Conservation (phyloP, 2,888 invertebrate genomes). For the Pandemis heparana region DNA sequence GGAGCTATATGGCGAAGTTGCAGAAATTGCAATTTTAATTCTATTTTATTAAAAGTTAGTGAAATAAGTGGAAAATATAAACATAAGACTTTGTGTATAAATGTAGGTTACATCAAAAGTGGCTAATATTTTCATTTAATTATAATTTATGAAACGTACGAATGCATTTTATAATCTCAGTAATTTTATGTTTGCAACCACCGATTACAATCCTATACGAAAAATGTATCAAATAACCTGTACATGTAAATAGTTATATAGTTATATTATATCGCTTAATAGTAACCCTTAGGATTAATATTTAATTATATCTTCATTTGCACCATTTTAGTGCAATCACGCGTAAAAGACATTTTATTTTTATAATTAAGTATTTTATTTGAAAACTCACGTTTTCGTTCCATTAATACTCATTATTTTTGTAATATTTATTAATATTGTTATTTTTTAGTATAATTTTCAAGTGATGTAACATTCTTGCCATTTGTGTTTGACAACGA, state of each 20-base stretch:
- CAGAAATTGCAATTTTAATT: no score
- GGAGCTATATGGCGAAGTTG: no score
- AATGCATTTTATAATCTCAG: background rate
- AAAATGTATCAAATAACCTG: slow-evolving; percentile 33
- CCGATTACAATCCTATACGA: slow-evolving; percentile 23
- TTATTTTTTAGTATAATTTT: slow-evolving; percentile 46
- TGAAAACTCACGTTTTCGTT: slow-evolving; percentile 56
- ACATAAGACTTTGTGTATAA: no score
- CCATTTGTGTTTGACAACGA: slow-evolving; percentile 62
- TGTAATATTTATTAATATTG: slow-evolving; percentile 46
- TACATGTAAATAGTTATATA: slow-evolving; percentile 36
- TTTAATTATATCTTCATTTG: slow-evolving; percentile 19
- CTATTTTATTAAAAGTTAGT: no score
- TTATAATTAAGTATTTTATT: slow-evolving; percentile 36
- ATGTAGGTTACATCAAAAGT: no score
- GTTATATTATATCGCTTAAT: slow-evolving; percentile 22
- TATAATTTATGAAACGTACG: background rate
- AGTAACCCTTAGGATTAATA: slow-evolving; percentile 21
- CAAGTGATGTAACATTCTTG: slow-evolving; percentile 54
- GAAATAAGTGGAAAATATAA: no score
- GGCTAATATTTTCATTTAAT: background rate
- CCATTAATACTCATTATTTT: slow-evolving; percentile 63
- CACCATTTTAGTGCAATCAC: slow-evolving; percentile 46
- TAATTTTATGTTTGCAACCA: slow-evolving; percentile 25
- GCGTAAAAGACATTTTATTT: slow-evolving; percentile 47